These are phyloP conservation scores for Macroteleia sp. DNA, from an alignment of 2,888 invertebrate species.

Conservation along the genomic window DNA sequence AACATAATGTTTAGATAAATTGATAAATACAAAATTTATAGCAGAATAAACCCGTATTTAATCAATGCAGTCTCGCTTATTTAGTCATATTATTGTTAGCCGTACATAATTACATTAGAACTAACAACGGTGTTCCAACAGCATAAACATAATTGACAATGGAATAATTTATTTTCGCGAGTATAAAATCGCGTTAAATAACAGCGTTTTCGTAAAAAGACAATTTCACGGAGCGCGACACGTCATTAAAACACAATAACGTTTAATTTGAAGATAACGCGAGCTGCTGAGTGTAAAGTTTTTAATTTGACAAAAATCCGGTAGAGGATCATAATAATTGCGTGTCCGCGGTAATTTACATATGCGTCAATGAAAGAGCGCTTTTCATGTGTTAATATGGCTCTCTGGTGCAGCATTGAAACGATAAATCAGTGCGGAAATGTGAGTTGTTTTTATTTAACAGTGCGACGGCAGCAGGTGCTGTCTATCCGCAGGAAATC, in stretches of 20 bases:
- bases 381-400: constrained; percentile 56
- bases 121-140: too few species aligned
- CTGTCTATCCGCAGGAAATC: constrained; percentile 64
- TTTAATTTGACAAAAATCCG: constrained; percentile 32
- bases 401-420: constrained; percentile 31
- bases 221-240: not conserved
- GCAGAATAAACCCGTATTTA: too few species aligned
- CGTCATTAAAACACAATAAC: constrained; percentile 11
- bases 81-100: too few species aligned
- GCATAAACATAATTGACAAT: too few species aligned
- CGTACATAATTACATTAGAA: too few species aligned
- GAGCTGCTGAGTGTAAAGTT: constrained; percentile 15
- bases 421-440: constrained; percentile 60
- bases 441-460: constrained; percentile 56
- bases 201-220: too few species aligned
- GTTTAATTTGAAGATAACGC: constrained; percentile 20
- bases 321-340: constrained; percentile 39
- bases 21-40: too few species aligned
- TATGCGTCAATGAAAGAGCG: constrained; percentile 16
- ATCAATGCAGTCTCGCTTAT: too few species aligned
- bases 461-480: constrained; percentile 52
- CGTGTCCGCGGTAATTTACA: constrained; percentile 26
- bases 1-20: too few species aligned
- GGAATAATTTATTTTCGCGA: too few species aligned
- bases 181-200: too few species aligned